Percentiles rank a stretch among this genome's conserved stretches.
Evolutionary conservation across 1,140 invertebrate genomes (phyloP).

Genomic region (Diorhabda elongata): DNA sequence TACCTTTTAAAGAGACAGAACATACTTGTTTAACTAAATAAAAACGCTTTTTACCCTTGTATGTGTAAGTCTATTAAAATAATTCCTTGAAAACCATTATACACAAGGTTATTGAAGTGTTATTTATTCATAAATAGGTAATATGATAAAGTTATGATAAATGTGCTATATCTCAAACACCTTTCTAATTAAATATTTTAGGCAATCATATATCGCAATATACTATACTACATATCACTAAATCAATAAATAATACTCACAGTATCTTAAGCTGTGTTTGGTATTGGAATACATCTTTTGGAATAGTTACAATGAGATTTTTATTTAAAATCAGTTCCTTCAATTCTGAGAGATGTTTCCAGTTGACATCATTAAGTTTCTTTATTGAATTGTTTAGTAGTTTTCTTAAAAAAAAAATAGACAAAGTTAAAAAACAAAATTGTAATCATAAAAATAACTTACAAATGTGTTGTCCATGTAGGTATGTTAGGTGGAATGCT

Average conservation of each 20-base stretch:
- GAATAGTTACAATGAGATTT: conserved; percentile 68
- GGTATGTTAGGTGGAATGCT: conserved; percentile 55
- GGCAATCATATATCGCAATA: too few relatives aligned
- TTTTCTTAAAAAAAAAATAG: conserved; percentile 54
- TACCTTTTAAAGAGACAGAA: too few relatives aligned
- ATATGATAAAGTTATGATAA: too few relatives aligned
- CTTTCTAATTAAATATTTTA: too few relatives aligned
- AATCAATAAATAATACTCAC: conserved; percentile 51
- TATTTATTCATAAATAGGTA: too few relatives aligned
- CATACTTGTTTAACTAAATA: too few relatives aligned
- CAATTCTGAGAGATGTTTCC: conserved; percentile 69
- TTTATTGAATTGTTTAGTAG: conserved; percentile 73
- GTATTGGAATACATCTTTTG: conserved; percentile 68
- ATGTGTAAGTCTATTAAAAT: too few relatives aligned
- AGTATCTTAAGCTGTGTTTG: conserved; percentile 66
- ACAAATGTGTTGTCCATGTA: conserved; percentile 58
- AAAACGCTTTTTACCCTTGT: too few relatives aligned
- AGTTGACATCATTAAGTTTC: conserved; percentile 61
- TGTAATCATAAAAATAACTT: conserved; percentile 44
- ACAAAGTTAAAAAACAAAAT: conserved; percentile 20
- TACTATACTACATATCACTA: too few relatives aligned
- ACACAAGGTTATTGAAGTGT: too few relatives aligned
- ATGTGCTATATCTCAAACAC: too few relatives aligned
- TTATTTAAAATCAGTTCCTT: conserved; percentile 74
- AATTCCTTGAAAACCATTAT: too few relatives aligned